phyloP scores from a whole-genome alignment of 2,888 invertebrate genomes.

The Trissonchulus sp. region DNA sequence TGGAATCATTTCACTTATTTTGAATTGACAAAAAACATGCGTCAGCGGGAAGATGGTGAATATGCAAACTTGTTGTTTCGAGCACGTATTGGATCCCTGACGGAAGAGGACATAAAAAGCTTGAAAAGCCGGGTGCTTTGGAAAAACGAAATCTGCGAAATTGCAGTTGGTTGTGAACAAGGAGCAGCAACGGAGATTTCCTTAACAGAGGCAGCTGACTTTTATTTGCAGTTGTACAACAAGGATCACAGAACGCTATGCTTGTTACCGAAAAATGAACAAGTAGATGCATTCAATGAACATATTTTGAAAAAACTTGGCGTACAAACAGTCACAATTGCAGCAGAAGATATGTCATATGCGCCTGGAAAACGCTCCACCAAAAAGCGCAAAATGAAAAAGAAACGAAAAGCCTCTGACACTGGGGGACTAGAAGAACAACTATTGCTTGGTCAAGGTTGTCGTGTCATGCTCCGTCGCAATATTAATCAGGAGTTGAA shows the following conservation, averaged over 20 bases:
- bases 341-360: no score
- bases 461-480: not conserved
- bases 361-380: not conserved
- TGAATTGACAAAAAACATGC: conserved; percentile 13
- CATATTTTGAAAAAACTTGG: no score
- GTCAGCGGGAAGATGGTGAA: not conserved
- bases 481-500: not conserved
- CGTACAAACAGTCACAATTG: no score
- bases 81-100: conserved; percentile 13
- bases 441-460: not conserved
- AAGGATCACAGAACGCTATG: not conserved
- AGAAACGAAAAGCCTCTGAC: not conserved
- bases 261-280: not conserved
- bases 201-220: not conserved
- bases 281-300: not conserved
- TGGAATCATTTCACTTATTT: not conserved
- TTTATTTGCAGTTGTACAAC: not conserved
- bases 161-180: not conserved
- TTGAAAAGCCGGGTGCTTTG: not conserved
- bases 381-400: not conserved
- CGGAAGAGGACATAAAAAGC: not conserved
- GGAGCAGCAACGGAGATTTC: not conserved
- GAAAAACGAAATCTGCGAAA: not conserved
- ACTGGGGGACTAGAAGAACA: not conserved
- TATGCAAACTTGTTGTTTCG: not conserved